Evolutionary conservation across 2,113 vertebrate genomes (phyloP), one percentile per base, ranked within the genome.

Genomic region (Lepus americanus): DNA sequence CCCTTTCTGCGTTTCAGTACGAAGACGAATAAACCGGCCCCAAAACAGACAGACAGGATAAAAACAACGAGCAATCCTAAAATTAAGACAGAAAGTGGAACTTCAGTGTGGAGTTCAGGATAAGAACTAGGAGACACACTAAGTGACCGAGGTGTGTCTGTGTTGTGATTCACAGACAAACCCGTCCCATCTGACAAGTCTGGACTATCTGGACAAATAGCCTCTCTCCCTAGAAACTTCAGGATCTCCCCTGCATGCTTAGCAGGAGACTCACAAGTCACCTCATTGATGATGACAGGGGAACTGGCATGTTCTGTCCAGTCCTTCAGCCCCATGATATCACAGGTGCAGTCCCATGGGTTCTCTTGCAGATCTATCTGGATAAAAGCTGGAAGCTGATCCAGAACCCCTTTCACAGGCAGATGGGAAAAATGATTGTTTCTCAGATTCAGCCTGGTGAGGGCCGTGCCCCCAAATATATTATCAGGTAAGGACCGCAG

Each of bases 301-400:
- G 99, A 98, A 66, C 98, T 99, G 87, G 99, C 98, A 33, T 98
- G 98, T 95, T 99, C 99, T 97, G 99, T 99, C 99, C 99, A 99
- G 98, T 99, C 99, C 95, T 99, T 99, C 11, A 99, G 98, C 0
- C 99, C 99, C 96, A 99, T 98, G 33, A 99, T 99, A 87, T 99
- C 98, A 93, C 99, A 99, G 0, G 99, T 99, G 97, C 99, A 99
- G 98, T 99, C 99, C 99, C 99, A 99, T 0, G 99, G 99, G 96
- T 99, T 99, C 97, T 99, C 99, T 93, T 99, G 99, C 20, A 99
- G 99, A 96, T 99, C 99, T 12, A 99, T 99, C 98, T 99, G 99
- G 96, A 99, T 99, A n/a, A 99, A 99, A 11, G 99, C 99, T 0
- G 99, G 99, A 4, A 99, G 99, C 98, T 99, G 99, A 95, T 99